Conservation (phyloP, 2,113 vertebrate species). For the Pseudopodoces humilis region DNA sequence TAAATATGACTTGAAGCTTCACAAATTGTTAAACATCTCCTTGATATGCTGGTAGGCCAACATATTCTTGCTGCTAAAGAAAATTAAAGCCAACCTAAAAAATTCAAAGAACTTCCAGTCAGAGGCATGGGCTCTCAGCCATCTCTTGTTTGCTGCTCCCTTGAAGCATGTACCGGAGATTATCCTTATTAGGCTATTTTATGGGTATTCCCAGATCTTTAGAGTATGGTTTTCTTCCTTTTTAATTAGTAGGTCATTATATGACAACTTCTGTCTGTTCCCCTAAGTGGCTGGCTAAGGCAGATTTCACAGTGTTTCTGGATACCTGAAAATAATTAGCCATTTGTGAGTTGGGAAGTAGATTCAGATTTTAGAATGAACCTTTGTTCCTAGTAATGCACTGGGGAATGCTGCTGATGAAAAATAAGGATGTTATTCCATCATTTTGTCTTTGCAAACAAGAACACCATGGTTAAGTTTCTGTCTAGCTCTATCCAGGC, state of each 20-base stretch:
- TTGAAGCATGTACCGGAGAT: conserved; percentile 36
- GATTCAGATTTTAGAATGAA: conserved; percentile 9
- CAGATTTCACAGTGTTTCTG: conserved; percentile 29
- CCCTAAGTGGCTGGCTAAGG: background rate
- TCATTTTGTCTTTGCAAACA: background rate
- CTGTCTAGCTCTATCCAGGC: background rate
- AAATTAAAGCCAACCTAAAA: conserved; percentile 1
- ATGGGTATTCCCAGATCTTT: background rate
- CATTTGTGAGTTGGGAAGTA: background rate
- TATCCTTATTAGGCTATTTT: conserved; percentile 63
- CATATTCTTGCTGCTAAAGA: background rate
- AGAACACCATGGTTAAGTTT: background rate
- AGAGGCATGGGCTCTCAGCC: conserved; percentile 9
- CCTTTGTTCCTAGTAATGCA: background rate
- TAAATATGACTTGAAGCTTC: background rate
- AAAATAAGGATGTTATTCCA: background rate
- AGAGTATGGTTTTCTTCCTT: conserved; percentile 33
- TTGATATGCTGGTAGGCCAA: background rate
- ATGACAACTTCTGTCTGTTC: conserved; percentile 27
- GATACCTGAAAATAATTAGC: conserved; percentile 53
- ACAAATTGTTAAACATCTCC: background rate
- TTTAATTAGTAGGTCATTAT: conserved; percentile 53
- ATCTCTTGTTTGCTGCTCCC: conserved; percentile 25
- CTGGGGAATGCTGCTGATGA: background rate
- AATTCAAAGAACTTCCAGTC: conserved; percentile 13